Evolutionary conservation across 2,888 invertebrate species (phyloP).

Genomic region (Agrotis puta): DNA sequence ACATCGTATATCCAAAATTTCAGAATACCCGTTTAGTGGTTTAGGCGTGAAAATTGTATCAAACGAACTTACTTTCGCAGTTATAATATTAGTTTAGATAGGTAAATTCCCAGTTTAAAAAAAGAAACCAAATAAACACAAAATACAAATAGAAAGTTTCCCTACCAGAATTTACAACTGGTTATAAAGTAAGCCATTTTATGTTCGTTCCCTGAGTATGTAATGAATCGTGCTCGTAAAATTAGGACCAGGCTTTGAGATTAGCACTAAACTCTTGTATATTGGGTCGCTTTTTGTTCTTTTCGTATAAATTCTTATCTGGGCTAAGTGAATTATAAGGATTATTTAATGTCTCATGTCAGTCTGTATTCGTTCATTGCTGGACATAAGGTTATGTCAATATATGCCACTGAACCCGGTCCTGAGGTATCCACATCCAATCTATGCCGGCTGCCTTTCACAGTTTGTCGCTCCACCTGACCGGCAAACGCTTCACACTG

Average conservation of each 20-base stretch:
- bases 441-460: too few species aligned
- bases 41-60: too few species aligned
- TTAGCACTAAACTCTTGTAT: conserved; percentile 43
- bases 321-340: neutral
- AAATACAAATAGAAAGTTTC: conserved; percentile 20
- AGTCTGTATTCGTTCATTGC: too few species aligned
- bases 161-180: conserved; percentile 20
- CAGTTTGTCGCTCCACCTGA: too few species aligned
- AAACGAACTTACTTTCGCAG: too few species aligned
- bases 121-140: neutral
- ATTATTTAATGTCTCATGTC: neutral
- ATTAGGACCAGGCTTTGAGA: conserved; percentile 32
- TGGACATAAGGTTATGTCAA: too few species aligned
- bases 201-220: conserved; percentile 33
- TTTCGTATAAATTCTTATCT: neutral
- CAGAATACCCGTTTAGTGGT: too few species aligned
- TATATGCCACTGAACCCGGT: too few species aligned
- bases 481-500: too few species aligned
- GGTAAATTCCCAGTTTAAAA: neutral
- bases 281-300: conserved; percentile 13
- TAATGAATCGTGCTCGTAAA: conserved; percentile 48
- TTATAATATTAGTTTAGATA: too few species aligned
- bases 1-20: too few species aligned
- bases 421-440: too few species aligned
- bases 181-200: conserved; percentile 40